Evolutionary conservation across 2,888 invertebrate species (phyloP), one percentile per base, ranked within the genome.

Genomic region (Camptogramma bilineatum): DNA sequence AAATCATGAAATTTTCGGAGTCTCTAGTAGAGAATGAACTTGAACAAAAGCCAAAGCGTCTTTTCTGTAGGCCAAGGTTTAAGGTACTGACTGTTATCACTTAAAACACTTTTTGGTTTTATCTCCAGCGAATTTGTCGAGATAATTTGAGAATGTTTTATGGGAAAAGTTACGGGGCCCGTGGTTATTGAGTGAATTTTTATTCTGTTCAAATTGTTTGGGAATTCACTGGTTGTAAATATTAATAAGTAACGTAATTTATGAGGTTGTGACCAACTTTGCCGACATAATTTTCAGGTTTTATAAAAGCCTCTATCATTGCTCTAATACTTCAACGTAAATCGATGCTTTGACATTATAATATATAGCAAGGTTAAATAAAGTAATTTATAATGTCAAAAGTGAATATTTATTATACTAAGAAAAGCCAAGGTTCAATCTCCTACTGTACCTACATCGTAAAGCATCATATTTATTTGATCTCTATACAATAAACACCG

Each of bases 401-500:
- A 28, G 28, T 7, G 7, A 28, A 28, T 28, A 28, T 28, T 28
- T 5, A 4, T 28, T 28, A 28, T 28, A 28, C 28, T 8, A 28
- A 28, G 28, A 4, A 7, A 28, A 28, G 28, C 28, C 28, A 28
- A 8, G 28, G 28, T 28, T 28, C 28, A 28, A 28, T 7, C 28
- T 4, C 28, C 28, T 39, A 39, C 39, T n/a, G 39, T 39, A 39
- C n/a, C n/a, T n/a, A n/a, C 13, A 39, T 39, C 10, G 39, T 39
- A 28, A 28, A 28, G 7, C 28, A 28, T 67, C 69, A 52, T 71
- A 73, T 77, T 80, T 78, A 79, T 78, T 73, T 69, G 67, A 73
- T 69, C 70, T 39, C 69, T 74, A 74, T 75, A 74, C 73, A 77
- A 74, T 77, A 80, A 80, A 79, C 73, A 66, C 66, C 60, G 73